Evolutionary conservation across 2,888 invertebrate species (phyloP), one percentile per base, ranked within the genome.

Genomic region (Brachyptera risi): DNA sequence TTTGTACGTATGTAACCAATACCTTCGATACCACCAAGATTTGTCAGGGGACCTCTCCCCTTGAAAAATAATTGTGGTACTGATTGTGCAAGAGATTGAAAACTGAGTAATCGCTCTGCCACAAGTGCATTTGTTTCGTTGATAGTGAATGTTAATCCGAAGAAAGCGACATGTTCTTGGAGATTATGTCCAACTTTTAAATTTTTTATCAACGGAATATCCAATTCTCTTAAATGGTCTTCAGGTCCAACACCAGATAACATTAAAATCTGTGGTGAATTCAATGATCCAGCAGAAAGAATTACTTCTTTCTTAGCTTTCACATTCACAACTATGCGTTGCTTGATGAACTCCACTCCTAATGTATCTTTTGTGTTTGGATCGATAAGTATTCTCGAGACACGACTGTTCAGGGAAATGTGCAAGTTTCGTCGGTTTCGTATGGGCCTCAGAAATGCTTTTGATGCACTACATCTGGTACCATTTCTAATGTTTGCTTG

Each of bases 341-440:
- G 78, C 58, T 83, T 80, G 0, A 80, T 73, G 64, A 85, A 86
- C 67, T 87, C 78, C 0, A 91, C 84, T n/a, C n/a, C n/a, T n/a
- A n/a, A n/a, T n/a, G n/a, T n/a, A n/a, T n/a, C n/a, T n/a, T n/a
- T n/a, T n/a, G n/a, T n/a, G n/a, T n/a, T n/a, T n/a, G n/a, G n/a
- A n/a, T n/a, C n/a, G n/a, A n/a, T n/a, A n/a, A n/a, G n/a, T n/a
- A n/a, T n/a, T n/a, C n/a, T n/a, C n/a, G n/a, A n/a, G n/a, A n/a
- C n/a, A n/a, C n/a, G n/a, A 37, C 82, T 78, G 23, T 81, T 79
- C 67, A 82, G 76, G 0, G 85, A 82, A 17, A 89, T 83, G 68
- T 84, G 84, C 1, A 92, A 75, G 72, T 90, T 92, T 11, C 70
- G 74, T 56, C 89, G 77, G 4, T 76, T 73, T 65, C 80, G 78